Conservation (phyloP, 2,113 vertebrate genomes). For the Leptodactylus fuscus region DNA sequence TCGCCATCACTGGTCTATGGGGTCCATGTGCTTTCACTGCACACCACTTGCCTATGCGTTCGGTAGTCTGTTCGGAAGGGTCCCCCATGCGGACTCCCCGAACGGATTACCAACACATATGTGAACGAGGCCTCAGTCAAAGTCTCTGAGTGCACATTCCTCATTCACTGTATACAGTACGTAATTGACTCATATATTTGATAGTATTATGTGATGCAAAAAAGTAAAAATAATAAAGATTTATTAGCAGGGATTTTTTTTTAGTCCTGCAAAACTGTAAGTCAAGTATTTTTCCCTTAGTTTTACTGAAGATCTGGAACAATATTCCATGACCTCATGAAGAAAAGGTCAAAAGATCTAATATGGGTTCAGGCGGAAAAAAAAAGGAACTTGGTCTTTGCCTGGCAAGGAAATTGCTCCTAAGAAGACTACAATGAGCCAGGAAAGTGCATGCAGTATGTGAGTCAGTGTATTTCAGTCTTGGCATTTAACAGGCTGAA, state of each 20-base stretch:
- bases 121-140: too few relatives aligned
- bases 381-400: conserved; percentile 67
- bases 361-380: conserved; percentile 79
- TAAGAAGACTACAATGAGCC: conserved; percentile 68
- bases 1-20: too few relatives aligned
- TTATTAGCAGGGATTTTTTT: neutral
- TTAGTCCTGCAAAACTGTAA: neutral
- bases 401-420: conserved; percentile 79
- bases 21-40: too few relatives aligned
- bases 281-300: neutral
- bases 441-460: conserved; percentile 71
- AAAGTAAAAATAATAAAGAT: too few relatives aligned
- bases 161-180: too few relatives aligned
- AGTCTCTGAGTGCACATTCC: too few relatives aligned
- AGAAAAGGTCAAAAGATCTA: conserved; percentile 66
- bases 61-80: too few relatives aligned
- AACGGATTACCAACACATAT: too few relatives aligned
- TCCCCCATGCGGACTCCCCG: too few relatives aligned
- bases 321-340: conserved; percentile 65
- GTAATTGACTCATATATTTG: too few relatives aligned
- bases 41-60: too few relatives aligned
- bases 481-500: conserved; percentile 75
- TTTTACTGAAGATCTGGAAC: conserved; percentile 47
- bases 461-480: conserved; percentile 71
- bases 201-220: too few relatives aligned